A percentile compares a stretch with the other conserved stretches of the same genome.
These are phyloP conservation scores for Phrynocephalus forsythii DNA, from an alignment of 2,797 vertebrate genomes.

Conservation along the genomic window DNA sequence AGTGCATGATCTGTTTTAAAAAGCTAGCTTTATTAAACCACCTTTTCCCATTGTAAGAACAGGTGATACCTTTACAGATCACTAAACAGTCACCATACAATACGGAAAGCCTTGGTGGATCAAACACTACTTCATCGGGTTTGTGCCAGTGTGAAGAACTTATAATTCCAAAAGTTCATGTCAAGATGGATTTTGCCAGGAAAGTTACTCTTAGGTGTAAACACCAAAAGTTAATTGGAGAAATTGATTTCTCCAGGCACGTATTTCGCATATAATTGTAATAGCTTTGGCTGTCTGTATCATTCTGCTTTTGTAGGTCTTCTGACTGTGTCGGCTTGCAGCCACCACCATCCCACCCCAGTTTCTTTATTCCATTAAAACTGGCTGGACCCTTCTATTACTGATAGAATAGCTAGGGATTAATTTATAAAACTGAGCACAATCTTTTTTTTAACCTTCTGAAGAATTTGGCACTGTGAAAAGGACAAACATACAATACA, in stretches of 20 bases:
- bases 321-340: not conserved
- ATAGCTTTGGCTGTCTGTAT: not conserved
- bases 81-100: no score
- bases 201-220: no score
- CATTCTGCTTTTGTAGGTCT: not conserved
- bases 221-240: no score
- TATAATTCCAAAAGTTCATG: no score
- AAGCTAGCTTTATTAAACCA: not conserved
- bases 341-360: not conserved
- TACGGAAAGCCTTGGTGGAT: no score
- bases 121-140: no score
- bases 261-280: not conserved
- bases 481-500: not conserved
- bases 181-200: no score
- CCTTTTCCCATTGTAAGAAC: no score
- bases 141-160: no score
- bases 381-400: not conserved
- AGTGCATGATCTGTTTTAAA: not conserved
- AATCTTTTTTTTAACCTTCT: not conserved
- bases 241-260: no score
- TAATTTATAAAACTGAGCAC: not conserved
- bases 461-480: not conserved
- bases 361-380: not conserved
- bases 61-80: no score
- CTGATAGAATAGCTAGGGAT: not conserved